These are phyloP conservation scores for Chaetodon auriga DNA, from an alignment of 2,113 vertebrate species.

Conservation along the genomic window DNA sequence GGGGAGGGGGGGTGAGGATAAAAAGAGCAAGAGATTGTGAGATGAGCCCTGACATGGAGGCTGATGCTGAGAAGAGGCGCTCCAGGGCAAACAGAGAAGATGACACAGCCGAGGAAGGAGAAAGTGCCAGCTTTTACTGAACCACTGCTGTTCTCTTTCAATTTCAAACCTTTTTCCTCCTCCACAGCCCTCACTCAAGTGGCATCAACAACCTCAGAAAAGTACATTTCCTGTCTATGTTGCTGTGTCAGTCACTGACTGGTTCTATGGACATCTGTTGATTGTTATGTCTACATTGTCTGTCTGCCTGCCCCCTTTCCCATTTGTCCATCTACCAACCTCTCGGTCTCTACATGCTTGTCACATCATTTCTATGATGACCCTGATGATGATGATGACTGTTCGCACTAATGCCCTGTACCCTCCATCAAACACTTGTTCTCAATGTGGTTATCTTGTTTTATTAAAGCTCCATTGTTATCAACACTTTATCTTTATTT, in stretches of 20 bases:
- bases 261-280: neutral
- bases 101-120: slow-evolving; percentile 43
- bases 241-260: slow-evolving; percentile 27
- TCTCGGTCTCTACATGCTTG: neutral
- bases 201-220: slow-evolving; percentile 9
- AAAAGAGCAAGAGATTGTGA: slow-evolving; percentile 58
- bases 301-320: slow-evolving; percentile 7
- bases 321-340: slow-evolving; percentile 29
- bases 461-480: neutral
- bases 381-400: slow-evolving; percentile 1
- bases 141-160: slow-evolving; percentile 28
- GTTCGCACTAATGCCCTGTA: neutral
- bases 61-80: slow-evolving; percentile 60
- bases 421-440: neutral
- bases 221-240: slow-evolving; percentile 26
- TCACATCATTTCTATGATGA: slow-evolving; percentile 23
- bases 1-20: slow-evolving; percentile 6
- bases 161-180: slow-evolving; percentile 26
- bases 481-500: no score
- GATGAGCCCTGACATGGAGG: slow-evolving; percentile 63
- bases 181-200: slow-evolving; percentile 3
- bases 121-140: slow-evolving; percentile 39
- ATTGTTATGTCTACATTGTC: neutral
- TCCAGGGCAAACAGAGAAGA: slow-evolving; percentile 58
- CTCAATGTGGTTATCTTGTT: neutral